A percentile compares a stretch with the other conserved stretches of the same genome.
Conservation (phyloP, 2,888 invertebrate genomes). For the Odontocolon sp. region DNA sequence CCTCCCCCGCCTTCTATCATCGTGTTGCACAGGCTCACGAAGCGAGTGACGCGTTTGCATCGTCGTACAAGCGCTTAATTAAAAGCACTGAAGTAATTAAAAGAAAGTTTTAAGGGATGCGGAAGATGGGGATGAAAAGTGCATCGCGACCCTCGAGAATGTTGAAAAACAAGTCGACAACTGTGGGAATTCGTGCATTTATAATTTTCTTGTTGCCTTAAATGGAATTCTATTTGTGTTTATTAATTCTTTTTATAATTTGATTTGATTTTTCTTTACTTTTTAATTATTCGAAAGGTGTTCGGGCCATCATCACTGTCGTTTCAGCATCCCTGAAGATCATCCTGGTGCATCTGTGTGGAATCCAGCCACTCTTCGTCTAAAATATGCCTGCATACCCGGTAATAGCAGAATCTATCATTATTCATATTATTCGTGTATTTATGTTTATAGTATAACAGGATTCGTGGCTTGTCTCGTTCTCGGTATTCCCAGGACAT, state of each 20-base stretch:
- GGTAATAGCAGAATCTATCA: slow-evolving; percentile 81
- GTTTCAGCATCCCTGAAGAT: slow-evolving; percentile 86
- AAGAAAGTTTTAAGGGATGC: slow-evolving; percentile 9
- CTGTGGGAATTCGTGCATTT: not conserved
- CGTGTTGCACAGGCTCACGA: not conserved
- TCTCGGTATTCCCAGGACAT: no score
- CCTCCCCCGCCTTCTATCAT: not conserved
- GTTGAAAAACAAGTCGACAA: not conserved
- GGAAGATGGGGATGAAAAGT: not conserved
- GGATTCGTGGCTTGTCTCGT: no score
- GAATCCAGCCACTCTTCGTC: slow-evolving; percentile 85
- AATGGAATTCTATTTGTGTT: not conserved
- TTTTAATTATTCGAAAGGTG: slow-evolving; percentile 83
- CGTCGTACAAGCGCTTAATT: slow-evolving; percentile 18
- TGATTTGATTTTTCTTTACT: not conserved
- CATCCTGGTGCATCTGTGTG: slow-evolving; percentile 85
- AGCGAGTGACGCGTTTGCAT: slow-evolving; percentile 11
- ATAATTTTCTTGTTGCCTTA: slow-evolving; percentile 46
- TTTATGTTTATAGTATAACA: slow-evolving; percentile 3
- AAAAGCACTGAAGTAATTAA: slow-evolving; percentile 39
- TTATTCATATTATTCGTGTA: not conserved
- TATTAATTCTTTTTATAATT: not conserved
- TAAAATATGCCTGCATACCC: slow-evolving; percentile 89
- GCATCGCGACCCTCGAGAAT: not conserved
- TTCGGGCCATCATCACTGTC: slow-evolving; percentile 89